A percentile compares a stretch with the other conserved stretches of the same genome.
Conservation (phyloP, 2,888 invertebrate species). For the Eupithecia pulchellata region DNA sequence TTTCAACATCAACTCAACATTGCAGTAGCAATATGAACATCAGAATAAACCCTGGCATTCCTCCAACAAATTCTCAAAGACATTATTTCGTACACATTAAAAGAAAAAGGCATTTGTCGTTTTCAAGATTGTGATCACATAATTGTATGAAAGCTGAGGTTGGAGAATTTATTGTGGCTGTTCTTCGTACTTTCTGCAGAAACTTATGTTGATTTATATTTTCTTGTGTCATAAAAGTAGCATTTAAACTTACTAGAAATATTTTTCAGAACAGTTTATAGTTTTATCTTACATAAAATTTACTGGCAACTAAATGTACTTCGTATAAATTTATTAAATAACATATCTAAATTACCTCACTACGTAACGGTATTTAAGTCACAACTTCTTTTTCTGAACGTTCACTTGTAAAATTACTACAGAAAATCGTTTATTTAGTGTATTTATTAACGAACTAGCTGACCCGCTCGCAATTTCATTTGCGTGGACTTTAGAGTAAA, state of each 20-base stretch:
- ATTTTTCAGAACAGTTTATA: not conserved
- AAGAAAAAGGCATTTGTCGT: slow-evolving; percentile 30
- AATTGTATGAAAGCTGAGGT: slow-evolving; percentile 31
- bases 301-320: not conserved
- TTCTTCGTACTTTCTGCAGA: slow-evolving; percentile 5
- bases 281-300: not conserved
- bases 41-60: slow-evolving; percentile 15
- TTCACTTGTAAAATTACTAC: too few species aligned
- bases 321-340: not conserved
- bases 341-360: too few species aligned
- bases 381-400: too few species aligned
- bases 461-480: too few species aligned
- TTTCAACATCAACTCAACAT: not conserved
- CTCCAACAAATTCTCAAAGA: slow-evolving; percentile 28
- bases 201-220: not conserved
- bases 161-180: slow-evolving; percentile 21
- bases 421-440: too few species aligned
- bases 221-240: slow-evolving; percentile 1
- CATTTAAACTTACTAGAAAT: not conserved
- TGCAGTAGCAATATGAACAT: not conserved
- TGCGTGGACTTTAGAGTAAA: too few species aligned
- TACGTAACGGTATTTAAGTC: not conserved
- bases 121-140: slow-evolving; percentile 36
- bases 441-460: too few species aligned
- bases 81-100: slow-evolving; percentile 35